Base-by-base conservation (phyloP, 2,797 vertebrate genomes). In the Enteromius fasciolatus region DNA sequence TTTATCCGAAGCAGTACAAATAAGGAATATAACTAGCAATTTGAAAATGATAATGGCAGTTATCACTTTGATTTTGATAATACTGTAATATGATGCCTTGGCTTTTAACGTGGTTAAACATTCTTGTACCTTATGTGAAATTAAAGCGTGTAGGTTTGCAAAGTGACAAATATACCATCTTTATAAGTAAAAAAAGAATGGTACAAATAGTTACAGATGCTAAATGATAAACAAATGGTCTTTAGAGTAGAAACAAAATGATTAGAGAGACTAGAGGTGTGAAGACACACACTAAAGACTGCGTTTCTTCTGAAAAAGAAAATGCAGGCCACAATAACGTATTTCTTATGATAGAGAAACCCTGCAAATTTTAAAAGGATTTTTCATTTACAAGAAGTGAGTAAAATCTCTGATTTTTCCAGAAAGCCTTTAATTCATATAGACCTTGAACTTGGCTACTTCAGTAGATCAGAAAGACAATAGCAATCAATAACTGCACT, bases 401-500 rank as follows among this genome's bases (percentile, higher is more conserved):
- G n/a, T 46, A 81, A 63, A 72, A 52, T 48, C 61, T 78, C 59
- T 15, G 63, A 66, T 17, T 33, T 63, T 46, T 67, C 39, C 18
- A 75, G 77, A 77, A 39, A 57, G 11, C 46, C 59, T 78, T 33
- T 72, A 63, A 12, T 79, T 81, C 57, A 25, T 57, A 57, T 5
- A 64, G 80, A 28, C 80, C 59, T 85, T 86, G 76, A 87, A 80
- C 78, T 67, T 77, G 6, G 5, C 67, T 48, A 72, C 67, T 64
- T 83, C 15, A 73, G n/a, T 54, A 57, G 4, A 80, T 83, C 61
- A 28, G 69, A 78, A 81, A 59, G 73, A 85, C 68, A 74, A 44
- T 78, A 66, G 33, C 48, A 85, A 85, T 86, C 75, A 70, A 79
- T 76, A 63, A 48, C 54, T 86, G 63, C 68, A 63, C 83, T 77